Conservation (phyloP, 2,888 invertebrate genomes). For the Encarsia formosa region DNA sequence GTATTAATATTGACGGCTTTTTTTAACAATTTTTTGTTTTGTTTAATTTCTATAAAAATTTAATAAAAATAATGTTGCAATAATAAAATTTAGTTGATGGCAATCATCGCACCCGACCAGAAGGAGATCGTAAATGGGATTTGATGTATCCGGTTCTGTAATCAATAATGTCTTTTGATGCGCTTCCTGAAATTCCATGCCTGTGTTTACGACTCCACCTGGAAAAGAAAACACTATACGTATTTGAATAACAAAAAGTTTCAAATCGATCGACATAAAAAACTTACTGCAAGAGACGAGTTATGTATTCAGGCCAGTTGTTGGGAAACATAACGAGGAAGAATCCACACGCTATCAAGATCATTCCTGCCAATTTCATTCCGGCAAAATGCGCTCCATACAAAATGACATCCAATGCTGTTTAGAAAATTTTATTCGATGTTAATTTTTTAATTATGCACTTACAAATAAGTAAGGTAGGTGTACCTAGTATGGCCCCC, state of each 20-base stretch:
- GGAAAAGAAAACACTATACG: slow-evolving; percentile 34
- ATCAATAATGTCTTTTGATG: slow-evolving; percentile 67
- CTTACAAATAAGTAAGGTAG: too few relatives aligned
- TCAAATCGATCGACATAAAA: background rate
- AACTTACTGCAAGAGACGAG: slow-evolving; percentile 76
- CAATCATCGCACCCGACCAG: slow-evolving; percentile 85
- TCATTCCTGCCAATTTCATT: slow-evolving; percentile 93
- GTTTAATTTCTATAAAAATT: too few relatives aligned
- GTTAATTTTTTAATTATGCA: too few relatives aligned
- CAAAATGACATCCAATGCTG: slow-evolving; percentile 80
- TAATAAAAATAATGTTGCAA: too few relatives aligned
- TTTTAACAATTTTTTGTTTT: too few relatives aligned
- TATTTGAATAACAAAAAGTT: too few relatives aligned
- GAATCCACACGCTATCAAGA: slow-evolving; percentile 85
- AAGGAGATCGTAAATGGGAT: slow-evolving; percentile 87
- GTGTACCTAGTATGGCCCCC: too few relatives aligned
- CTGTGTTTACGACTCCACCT: slow-evolving; percentile 81
- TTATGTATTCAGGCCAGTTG: slow-evolving; percentile 95
- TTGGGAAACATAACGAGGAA: slow-evolving; percentile 92
- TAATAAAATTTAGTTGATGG: background rate
- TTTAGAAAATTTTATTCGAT: too few relatives aligned
- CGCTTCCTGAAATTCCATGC: slow-evolving; percentile 55
- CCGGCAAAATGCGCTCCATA: slow-evolving; percentile 85
- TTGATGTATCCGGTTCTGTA: slow-evolving; percentile 85
- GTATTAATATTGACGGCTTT: too few relatives aligned